These are phyloP conservation scores for Xiphophorus birchmanni DNA, from an alignment of 2,797 vertebrate genomes.

Conservation along the genomic window DNA sequence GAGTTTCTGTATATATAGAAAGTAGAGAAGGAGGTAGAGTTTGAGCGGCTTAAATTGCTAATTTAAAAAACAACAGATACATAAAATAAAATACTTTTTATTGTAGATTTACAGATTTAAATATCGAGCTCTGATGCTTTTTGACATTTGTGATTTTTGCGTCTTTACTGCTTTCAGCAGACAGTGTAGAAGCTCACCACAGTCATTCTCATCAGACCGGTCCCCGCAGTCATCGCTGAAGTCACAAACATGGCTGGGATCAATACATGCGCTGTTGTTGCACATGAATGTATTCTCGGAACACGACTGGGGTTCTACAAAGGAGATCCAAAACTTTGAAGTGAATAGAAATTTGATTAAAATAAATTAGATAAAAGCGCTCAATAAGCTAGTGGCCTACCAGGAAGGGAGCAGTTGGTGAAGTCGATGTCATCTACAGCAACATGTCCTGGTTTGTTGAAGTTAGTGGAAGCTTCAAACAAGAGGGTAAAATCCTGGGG, in stretches of 20 bases:
- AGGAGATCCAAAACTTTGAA: not conserved
- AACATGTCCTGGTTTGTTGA: slow-evolving; percentile 68
- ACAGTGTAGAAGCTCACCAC: slow-evolving; percentile 65
- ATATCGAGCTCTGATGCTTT: not conserved
- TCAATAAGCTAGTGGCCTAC: slow-evolving; percentile 43
- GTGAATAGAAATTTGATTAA: not conserved
- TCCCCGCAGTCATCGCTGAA: slow-evolving; percentile 84
- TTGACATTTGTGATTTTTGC: not conserved
- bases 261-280: slow-evolving; percentile 76
- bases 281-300: slow-evolving; percentile 71
- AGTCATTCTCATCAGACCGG: slow-evolving; percentile 75
- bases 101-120: not conserved
- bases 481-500: slow-evolving; percentile 72
- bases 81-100: not conserved
- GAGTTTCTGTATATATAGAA: slow-evolving; percentile 47
- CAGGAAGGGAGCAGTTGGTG: slow-evolving; percentile 75
- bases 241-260: slow-evolving; percentile 75
- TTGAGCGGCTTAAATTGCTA: not conserved
- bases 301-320: slow-evolving; percentile 75
- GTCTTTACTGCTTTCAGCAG: not conserved
- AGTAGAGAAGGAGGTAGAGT: not conserved
- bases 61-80: not conserved
- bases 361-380: not conserved
- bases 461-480: slow-evolving; percentile 74
- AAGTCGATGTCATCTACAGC: slow-evolving; percentile 80